phyloP scores from a whole-genome alignment of 2,888 invertebrate species.

The Heteropelma amictum region DNA sequence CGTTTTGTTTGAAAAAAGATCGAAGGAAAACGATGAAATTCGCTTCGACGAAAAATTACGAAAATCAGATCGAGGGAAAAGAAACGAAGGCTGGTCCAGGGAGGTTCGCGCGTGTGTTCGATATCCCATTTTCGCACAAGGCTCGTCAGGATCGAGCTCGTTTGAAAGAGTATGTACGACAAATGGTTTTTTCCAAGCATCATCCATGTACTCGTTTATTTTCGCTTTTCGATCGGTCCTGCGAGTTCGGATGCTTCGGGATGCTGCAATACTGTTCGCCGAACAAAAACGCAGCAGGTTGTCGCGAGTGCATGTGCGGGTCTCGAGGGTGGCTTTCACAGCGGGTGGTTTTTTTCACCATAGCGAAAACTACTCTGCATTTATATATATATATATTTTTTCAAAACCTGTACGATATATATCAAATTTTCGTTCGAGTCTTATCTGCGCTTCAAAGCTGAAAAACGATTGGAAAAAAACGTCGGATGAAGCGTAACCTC shows the following conservation, averaged over 20 bases:
- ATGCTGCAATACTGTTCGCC: constrained; percentile 39
- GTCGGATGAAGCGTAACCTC: too few relatives aligned
- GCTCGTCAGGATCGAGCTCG: too few relatives aligned
- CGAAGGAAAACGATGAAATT: too few relatives aligned
- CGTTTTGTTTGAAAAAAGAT: too few relatives aligned
- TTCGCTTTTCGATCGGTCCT: neutral
- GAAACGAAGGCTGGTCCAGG: too few relatives aligned
- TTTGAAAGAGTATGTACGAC: too few relatives aligned
- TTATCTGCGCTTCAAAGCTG: too few relatives aligned
- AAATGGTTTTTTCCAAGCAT: too few relatives aligned
- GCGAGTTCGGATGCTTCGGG: constrained; percentile 17
- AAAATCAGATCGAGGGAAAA: too few relatives aligned
- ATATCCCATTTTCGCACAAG: too few relatives aligned
- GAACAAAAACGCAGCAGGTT: constrained; percentile 51
- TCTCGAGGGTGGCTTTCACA: constrained; percentile 48
- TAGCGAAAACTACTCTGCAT: constrained; percentile 15
- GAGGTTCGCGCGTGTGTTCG: too few relatives aligned
- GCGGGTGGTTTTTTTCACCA: constrained; percentile 21
- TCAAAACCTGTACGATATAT: neutral
- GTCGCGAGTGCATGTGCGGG: constrained; percentile 9
- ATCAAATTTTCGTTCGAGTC: neutral
- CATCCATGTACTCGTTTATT: neutral
- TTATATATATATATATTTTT: constrained; percentile 10
- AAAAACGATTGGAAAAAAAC: neutral
- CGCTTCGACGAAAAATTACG: too few relatives aligned